phyloP scores from a whole-genome alignment of 2,888 invertebrate genomes.

The Aleiodes alternator region DNA sequence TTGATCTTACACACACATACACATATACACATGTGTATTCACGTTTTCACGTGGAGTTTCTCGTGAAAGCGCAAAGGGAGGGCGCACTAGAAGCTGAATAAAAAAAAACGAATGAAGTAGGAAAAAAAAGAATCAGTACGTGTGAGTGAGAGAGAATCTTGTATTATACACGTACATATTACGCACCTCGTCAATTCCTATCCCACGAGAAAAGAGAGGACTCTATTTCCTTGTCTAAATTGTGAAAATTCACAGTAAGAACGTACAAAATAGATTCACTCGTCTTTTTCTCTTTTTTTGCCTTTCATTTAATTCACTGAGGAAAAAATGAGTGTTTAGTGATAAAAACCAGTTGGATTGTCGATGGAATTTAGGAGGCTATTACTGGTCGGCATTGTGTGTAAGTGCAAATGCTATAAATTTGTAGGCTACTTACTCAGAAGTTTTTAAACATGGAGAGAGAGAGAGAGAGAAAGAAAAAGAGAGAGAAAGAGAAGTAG shows the following conservation, averaged over 20 bases:
- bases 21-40: constrained; percentile 49
- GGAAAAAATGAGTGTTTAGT: constrained; percentile 1
- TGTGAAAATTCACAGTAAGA: not conserved
- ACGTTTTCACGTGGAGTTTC: constrained; percentile 39
- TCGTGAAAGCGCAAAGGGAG: constrained; percentile 51
- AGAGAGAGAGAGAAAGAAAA: constrained; percentile 44
- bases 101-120: constrained; percentile 17
- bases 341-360: constrained; percentile 28
- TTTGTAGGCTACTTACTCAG: constrained; percentile 59
- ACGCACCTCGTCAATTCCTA: constrained; percentile 49
- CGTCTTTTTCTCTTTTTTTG: constrained; percentile 20
- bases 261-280: constrained; percentile 10
- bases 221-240: constrained; percentile 49
- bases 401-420: constrained; percentile 63
- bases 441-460: constrained; percentile 17
- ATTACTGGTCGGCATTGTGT: constrained; percentile 59
- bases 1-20: constrained; percentile 67
- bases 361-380: constrained; percentile 8
- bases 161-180: constrained; percentile 32
- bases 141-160: constrained; percentile 16
- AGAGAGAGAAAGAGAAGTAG: constrained; percentile 15
- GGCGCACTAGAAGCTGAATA: constrained; percentile 47
- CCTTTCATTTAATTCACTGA: not conserved
- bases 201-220: constrained; percentile 60
- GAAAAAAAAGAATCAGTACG: too few relatives aligned